These are phyloP conservation scores for Gallinago nigripennis DNA, from an alignment of 2,797 vertebrate species.

Conservation along the genomic window DNA sequence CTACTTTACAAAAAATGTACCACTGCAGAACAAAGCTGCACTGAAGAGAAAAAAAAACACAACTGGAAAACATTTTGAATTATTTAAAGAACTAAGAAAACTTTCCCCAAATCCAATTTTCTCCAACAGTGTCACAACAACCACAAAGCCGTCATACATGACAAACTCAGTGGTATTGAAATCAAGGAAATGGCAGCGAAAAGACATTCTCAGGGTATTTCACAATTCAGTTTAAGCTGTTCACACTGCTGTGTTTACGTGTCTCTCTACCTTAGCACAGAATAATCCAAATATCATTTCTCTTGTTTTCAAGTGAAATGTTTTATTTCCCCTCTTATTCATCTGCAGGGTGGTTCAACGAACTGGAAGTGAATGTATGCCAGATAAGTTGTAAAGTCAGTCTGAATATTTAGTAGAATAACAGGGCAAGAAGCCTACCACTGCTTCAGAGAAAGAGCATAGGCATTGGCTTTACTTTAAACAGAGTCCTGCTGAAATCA, in stretches of 20 bases:
- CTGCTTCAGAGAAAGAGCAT: background rate
- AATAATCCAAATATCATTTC: background rate
- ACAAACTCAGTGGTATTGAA: constrained; percentile 42
- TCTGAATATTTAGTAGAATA: background rate
- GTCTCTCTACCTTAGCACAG: constrained; percentile 22
- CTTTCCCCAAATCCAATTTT: constrained; percentile 59
- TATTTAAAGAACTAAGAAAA: constrained; percentile 64
- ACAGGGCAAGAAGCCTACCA: background rate
- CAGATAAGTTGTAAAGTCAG: background rate
- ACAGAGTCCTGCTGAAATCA: background rate
- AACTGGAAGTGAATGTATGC: background rate
- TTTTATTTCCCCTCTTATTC: background rate
- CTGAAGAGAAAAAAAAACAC: background rate
- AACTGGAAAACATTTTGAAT: constrained; percentile 41
- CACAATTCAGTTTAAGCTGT: constrained; percentile 32
- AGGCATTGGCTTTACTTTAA: background rate
- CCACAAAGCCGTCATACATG: constrained; percentile 53
- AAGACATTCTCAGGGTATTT: constrained; percentile 52
- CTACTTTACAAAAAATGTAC: background rate
- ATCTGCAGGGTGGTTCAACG: background rate
- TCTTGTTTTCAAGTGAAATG: background rate
- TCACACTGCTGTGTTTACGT: constrained; percentile 5
- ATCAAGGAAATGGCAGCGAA: constrained; percentile 45
- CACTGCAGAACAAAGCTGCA: constrained; percentile 33
- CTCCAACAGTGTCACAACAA: constrained; percentile 52